A percentile compares a stretch with the other conserved stretches of the same genome.
These are phyloP conservation scores for Microplitis mediator DNA, from an alignment of 1,140 invertebrate species.

Conservation along the genomic window DNA sequence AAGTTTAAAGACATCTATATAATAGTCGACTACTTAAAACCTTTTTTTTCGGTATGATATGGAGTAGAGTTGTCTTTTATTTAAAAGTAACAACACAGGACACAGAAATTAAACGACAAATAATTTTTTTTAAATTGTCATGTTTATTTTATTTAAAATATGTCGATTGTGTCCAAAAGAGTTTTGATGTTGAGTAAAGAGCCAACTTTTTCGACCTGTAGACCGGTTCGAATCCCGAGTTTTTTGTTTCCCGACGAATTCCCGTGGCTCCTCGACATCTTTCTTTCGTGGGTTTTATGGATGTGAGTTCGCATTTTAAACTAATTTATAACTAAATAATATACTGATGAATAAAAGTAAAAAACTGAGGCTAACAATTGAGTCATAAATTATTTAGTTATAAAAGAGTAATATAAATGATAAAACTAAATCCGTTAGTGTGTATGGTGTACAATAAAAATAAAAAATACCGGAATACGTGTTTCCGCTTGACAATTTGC, in stretches of 20 bases:
- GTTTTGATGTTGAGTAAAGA: background rate
- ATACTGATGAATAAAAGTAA: background rate
- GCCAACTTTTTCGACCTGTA: background rate
- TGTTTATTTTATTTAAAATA: no score
- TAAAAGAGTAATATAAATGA: no score
- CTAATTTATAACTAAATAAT: background rate
- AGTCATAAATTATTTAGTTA: no score
- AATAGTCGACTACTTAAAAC: no score
- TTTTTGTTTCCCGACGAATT: slow-evolving; percentile 13
- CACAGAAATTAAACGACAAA: background rate
- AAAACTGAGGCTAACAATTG: no score
- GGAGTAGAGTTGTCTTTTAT: no score
- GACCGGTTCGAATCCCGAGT: background rate
- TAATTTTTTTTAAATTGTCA: background rate
- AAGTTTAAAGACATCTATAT: background rate
- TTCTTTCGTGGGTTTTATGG: background rate
- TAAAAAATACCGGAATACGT: slow-evolving; percentile 15
- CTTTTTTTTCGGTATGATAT: no score
- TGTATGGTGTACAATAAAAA: background rate
- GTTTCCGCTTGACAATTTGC: slow-evolving; percentile 1
- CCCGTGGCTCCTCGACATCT: background rate
- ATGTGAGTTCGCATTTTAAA: background rate
- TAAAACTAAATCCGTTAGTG: background rate
- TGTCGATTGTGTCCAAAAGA: background rate
- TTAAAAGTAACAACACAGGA: no score